Evolutionary conservation across 2,113 vertebrate genomes (phyloP).

Genomic region (Balaeniceps rex): DNA sequence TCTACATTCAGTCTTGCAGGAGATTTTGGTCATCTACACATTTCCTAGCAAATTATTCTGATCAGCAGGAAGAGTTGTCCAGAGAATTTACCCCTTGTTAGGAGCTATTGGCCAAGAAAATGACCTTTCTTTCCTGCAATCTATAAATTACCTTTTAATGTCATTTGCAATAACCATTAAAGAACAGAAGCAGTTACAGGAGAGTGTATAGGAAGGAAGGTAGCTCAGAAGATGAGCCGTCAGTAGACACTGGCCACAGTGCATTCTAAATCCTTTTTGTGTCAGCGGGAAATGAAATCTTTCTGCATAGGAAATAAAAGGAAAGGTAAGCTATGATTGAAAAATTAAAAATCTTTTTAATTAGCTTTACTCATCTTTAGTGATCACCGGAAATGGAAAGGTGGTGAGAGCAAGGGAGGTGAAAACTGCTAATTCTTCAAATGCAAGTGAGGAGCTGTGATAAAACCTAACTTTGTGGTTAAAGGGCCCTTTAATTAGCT

Average conservation of each 20-base stretch:
- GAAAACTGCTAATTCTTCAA: conserved; percentile 66
- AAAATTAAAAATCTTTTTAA: conserved; percentile 60
- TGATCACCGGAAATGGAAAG: conserved; percentile 54
- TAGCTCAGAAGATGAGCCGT: background rate
- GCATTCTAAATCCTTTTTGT: conserved; percentile 4
- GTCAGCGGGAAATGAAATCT: conserved; percentile 16
- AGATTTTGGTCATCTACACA: background rate
- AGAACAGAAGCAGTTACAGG: background rate
- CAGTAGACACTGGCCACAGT: background rate
- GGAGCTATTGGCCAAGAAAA: background rate
- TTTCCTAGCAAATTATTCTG: conserved; percentile 8
- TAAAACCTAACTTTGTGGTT: conserved; percentile 72
- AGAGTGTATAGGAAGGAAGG: background rate
- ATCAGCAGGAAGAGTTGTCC: background rate
- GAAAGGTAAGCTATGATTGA: conserved; percentile 55
- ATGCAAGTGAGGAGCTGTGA: conserved; percentile 48
- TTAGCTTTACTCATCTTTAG: conserved; percentile 64
- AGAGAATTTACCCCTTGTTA: background rate
- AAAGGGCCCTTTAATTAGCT: conserved; percentile 75
- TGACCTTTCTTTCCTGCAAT: background rate
- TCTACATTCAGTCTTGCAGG: background rate
- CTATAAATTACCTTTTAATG: conserved; percentile 52
- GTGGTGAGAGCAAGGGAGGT: background rate
- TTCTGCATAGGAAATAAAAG: conserved; percentile 48
- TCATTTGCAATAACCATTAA: conserved; percentile 50